Conservation (phyloP, 2,797 vertebrate species). For the Dendrocincla fuliginosa region DNA sequence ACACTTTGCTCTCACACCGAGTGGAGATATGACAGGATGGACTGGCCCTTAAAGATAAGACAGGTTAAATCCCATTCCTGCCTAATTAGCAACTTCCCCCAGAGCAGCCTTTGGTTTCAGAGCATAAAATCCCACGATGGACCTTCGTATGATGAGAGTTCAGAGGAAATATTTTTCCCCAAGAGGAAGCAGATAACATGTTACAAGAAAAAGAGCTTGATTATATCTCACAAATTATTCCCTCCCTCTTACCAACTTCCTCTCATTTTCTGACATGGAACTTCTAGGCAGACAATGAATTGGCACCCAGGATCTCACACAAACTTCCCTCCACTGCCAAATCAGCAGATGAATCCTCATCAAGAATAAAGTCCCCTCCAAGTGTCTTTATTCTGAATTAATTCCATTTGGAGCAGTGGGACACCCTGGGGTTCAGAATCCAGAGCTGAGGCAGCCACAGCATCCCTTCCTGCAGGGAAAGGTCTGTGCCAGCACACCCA, state of each 20-base stretch:
- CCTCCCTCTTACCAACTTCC: constrained; percentile 15
- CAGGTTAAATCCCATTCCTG: constrained; percentile 29
- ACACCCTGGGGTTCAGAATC: not conserved
- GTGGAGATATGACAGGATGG: not conserved
- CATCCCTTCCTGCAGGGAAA: not conserved
- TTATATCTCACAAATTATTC: constrained; percentile 26
- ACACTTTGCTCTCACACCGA: not conserved
- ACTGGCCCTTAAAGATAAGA: constrained; percentile 36
- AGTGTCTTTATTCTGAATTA: not conserved
- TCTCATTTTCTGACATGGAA: not conserved
- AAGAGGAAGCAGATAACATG: constrained; percentile 49
- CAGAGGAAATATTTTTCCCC: constrained; percentile 39
- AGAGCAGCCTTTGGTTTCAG: not conserved
- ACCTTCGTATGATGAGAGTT: not conserved
- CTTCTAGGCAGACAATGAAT: not conserved
- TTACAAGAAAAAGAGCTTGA: not conserved
- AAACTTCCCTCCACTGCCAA: not conserved
- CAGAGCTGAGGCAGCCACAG: not conserved
- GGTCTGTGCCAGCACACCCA: not conserved
- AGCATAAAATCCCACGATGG: not conserved
- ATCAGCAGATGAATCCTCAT: not conserved
- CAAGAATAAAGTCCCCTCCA: not conserved
- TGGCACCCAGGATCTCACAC: not conserved
- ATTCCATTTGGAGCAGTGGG: not conserved
- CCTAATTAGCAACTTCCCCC: constrained; percentile 47